Evolutionary conservation across 2,797 vertebrate species (phyloP), one percentile per base, ranked within the genome.

Genomic region (Tokudaia muenninki): DNA sequence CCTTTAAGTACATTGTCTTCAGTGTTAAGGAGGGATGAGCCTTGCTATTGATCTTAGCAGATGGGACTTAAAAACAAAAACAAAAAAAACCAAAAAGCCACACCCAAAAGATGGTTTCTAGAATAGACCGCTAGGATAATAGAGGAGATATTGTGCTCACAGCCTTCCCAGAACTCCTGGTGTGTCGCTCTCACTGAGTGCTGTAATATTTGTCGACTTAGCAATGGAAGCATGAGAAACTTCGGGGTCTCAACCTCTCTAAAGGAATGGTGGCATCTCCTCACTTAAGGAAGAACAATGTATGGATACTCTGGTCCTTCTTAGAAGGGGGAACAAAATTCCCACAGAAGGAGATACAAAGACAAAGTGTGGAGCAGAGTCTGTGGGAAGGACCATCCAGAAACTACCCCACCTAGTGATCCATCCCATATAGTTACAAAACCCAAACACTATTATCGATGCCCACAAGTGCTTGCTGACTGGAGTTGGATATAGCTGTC

Each of bases 1-100:
- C 94, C 67, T 89, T 14, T 59, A 90, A 97, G 95, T 92, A 91
- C 65, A 52, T 86, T 78, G 81, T 96, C 92, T 87, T 83, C 57
- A 92, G 17, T 57, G n/a, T 65, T 84, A 75, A 86, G 55, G 63
- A 79, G 92, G 84, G 95, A 50, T 34, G 77, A 92, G 96, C 80
- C 75, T 80, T 83, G 86, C 72, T 87, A 21, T 94, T 75, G 72
- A 80, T 78, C 94, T 92, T 86, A 83, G 90, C 50, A 52, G 79
- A 81, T 57, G 90, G 29, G 84, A 63, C 67, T 9, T 88, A 67
- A 90, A 88, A 93, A 88, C n/a, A n/a, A n/a, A n/a, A n/a, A n/a
- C n/a, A 41, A 41, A 41, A 41, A 41, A 41, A 41, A 41, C 41
- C 41, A 41, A 88, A 90, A 81, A 70, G 65, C 79, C 87, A 91